phyloP scores from a whole-genome alignment of 2,888 invertebrate genomes.

The Aphidoletes aphidimyza region DNA sequence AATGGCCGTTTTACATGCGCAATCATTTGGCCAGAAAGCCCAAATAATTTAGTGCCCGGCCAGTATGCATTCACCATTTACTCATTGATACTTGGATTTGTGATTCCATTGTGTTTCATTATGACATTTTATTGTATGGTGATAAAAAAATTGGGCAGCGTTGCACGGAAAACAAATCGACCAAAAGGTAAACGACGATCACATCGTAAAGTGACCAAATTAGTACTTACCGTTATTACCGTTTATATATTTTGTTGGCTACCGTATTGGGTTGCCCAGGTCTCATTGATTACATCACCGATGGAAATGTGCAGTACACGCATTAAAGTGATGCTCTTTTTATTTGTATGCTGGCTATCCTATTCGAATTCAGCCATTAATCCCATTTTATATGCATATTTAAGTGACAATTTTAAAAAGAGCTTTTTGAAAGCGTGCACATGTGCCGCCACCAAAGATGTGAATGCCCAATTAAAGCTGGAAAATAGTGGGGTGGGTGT shows the following conservation, averaged over 20 bases:
- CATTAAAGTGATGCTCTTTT: conserved; percentile 81
- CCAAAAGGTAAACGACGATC: conserved; percentile 85
- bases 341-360: conserved; percentile 83
- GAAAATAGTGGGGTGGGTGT: conserved; percentile 78
- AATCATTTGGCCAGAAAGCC: conserved; percentile 76
- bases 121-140: conserved; percentile 85
- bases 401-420: conserved; percentile 95
- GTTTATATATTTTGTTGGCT: conserved; percentile 89
- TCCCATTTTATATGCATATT: conserved; percentile 90
- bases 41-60: conserved; percentile 11
- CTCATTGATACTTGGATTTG: conserved; percentile 83
- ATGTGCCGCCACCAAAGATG: conserved; percentile 86
- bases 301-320: conserved; percentile 77
- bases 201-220: conserved; percentile 83
- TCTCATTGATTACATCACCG: conserved; percentile 79
- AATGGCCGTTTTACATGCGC: conserved; percentile 74
- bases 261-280: conserved; percentile 80
- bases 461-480: conserved; percentile 85
- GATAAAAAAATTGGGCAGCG: conserved; percentile 81
- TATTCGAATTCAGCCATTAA: conserved; percentile 93
- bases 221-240: conserved; percentile 85
- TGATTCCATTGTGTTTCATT: conserved; percentile 80
- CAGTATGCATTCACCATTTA: conserved; percentile 83
- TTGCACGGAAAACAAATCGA: conserved; percentile 77
- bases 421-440: conserved; percentile 93